Evolutionary conservation across 2,113 vertebrate species (phyloP).

Genomic region (Tringa solitaria): DNA sequence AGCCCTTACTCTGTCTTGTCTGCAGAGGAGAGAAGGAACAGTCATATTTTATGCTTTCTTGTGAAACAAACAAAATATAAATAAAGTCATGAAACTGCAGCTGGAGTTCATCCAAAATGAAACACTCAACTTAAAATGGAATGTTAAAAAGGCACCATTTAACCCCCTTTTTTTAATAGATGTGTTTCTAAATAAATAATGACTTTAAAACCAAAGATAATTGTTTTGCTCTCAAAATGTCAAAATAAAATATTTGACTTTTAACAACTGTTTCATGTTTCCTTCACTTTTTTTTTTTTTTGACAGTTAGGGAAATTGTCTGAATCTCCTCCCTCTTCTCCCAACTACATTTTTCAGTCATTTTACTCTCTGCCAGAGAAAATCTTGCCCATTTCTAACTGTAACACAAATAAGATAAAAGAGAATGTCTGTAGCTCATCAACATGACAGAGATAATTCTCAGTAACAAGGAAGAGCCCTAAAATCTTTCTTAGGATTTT

Average conservation of each 20-base stretch:
- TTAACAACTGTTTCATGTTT: background rate
- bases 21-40: background rate
- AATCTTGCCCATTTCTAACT: background rate
- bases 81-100: background rate
- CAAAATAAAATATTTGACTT: background rate
- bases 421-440: background rate
- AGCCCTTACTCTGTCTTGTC: constrained; percentile 1
- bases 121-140: background rate
- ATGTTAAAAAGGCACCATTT: background rate
- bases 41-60: background rate
- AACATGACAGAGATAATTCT: background rate
- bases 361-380: background rate
- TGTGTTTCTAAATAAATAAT: background rate
- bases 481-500: background rate
- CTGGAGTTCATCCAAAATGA: constrained; percentile 1
- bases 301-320: background rate
- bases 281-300: background rate
- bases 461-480: background rate
- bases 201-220: background rate
- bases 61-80: constrained; percentile 6
- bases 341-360: background rate
- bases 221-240: background rate
- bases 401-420: background rate
- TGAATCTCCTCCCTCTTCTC: background rate
- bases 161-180: background rate